Evolutionary conservation across 2,888 invertebrate genomes (phyloP), one percentile per base, ranked within the genome.

Genomic region (Hoplodrina blanda): DNA sequence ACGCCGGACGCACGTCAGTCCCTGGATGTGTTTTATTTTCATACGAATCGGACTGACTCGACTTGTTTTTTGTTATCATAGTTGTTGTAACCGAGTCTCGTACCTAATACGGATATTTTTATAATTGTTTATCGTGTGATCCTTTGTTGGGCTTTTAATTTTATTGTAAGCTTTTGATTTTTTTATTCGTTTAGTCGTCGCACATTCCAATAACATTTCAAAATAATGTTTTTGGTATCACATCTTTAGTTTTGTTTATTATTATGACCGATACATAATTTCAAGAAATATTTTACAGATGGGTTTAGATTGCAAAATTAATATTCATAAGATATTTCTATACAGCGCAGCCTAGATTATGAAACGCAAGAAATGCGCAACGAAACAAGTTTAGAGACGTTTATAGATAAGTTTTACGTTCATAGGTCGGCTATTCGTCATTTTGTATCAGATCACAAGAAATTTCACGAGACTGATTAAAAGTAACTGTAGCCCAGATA

Each of bases 1-100:
- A 95, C 95, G 95, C 95, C 94, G 94, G 95, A 95, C 96, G 95
- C 95, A 95, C 95, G 95, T 95, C 95, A 95, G 89, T 94, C 89
- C 85, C 88, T 87, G 91, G 90, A 92, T 92, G 91, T 92, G 92
- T 95, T 95, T 95, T 95, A 95, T 96, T 96, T 95, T 94, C 93
- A 93, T 94, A 93, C 91, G 93, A 94, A 92, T 94, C 92, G 88
- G 90, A 92, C 92, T 87, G 91, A 89, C 92, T 93, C 88, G 91
- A 88, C 91, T 90, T 89, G 90, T 94, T 95, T 95, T 95, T 95
- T 95, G 92, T 94, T 92, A 93, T 92, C 91, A 93, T 94, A 94
- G 93, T 92, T 91, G 92, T 92, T 91, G 89, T 90, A 89, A 88
- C 89, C 89, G 87, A 92, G 90, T 88, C 89, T 90, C 88, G 89